phyloP scores from a whole-genome alignment of 2,797 vertebrate species.

The Melanogrammus aeglefinus region DNA sequence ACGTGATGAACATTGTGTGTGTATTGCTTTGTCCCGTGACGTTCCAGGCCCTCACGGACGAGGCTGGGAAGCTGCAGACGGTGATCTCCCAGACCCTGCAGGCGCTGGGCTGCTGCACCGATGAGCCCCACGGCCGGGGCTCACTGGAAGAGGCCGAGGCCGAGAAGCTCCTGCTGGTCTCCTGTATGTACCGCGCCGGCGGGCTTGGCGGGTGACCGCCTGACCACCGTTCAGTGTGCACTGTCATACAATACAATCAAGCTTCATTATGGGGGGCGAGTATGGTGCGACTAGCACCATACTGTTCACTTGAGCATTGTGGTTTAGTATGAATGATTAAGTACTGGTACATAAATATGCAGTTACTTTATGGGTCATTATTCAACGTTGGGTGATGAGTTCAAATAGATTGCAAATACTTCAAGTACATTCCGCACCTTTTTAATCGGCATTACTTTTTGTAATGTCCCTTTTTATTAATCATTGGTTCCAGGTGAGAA shows the following conservation, averaged over 20 bases:
- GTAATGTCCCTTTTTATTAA: background rate
- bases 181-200: slow-evolving; percentile 61
- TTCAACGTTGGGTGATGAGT: background rate
- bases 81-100: slow-evolving; percentile 78
- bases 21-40: background rate
- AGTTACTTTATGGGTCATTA: background rate
- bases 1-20: background rate
- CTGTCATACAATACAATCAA: background rate
- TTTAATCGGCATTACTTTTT: background rate
- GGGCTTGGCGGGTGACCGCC: background rate
- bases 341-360: background rate
- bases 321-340: too few relatives aligned
- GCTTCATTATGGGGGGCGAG: background rate
- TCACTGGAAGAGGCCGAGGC: slow-evolving; percentile 80
- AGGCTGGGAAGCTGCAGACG: slow-evolving; percentile 71
- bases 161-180: slow-evolving; percentile 78
- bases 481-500: slow-evolving; percentile 71
- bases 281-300: background rate
- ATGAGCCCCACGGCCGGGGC: slow-evolving; percentile 77
- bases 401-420: background rate
- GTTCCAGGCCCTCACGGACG: slow-evolving; percentile 70
- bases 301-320: too few relatives aligned
- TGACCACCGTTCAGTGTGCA: background rate
- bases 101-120: slow-evolving; percentile 79
- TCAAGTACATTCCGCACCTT: background rate